A percentile compares a stretch with the other conserved stretches of the same genome.
Conservation (phyloP, 1,140 invertebrate genomes). For the Hormaphis cornu region DNA sequence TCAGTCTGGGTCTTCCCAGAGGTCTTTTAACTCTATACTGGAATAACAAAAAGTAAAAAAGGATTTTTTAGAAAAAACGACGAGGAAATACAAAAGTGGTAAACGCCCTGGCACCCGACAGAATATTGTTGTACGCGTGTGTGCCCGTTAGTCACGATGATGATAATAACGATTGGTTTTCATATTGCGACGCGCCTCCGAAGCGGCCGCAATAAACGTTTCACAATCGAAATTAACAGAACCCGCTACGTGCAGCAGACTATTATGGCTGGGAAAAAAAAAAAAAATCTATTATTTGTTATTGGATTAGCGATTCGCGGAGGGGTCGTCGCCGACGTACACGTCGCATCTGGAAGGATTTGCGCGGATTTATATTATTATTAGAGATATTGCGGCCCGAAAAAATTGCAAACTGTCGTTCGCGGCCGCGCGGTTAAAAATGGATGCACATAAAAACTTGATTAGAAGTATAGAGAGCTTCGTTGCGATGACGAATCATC, state of each 20-base stretch:
- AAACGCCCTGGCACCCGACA: too few species aligned
- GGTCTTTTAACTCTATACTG: too few species aligned
- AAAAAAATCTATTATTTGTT: background rate
- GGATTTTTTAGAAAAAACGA: too few species aligned
- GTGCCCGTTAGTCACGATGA: too few species aligned
- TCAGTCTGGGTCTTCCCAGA: too few species aligned
- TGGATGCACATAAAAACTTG: conserved; percentile 13
- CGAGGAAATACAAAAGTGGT: too few species aligned
- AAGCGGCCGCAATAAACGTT: background rate
- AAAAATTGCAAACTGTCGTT: conserved; percentile 16
- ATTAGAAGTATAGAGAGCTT: background rate
- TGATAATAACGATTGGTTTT: too few species aligned
- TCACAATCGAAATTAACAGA: background rate
- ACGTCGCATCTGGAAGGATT: conserved; percentile 20
- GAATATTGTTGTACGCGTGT: too few species aligned
- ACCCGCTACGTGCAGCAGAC: too few species aligned
- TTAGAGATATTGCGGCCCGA: too few species aligned
- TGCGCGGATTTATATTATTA: conserved; percentile 13
- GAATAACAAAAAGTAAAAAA: too few species aligned
- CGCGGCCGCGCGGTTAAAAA: background rate
- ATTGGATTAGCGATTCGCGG: background rate
- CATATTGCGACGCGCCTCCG: too few species aligned
- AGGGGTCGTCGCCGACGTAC: background rate
- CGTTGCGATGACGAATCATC: background rate
- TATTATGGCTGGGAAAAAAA: background rate